Evolutionary conservation across 2,113 vertebrate species (phyloP).

Genomic region (Rhinolophus ferrumequinum): DNA sequence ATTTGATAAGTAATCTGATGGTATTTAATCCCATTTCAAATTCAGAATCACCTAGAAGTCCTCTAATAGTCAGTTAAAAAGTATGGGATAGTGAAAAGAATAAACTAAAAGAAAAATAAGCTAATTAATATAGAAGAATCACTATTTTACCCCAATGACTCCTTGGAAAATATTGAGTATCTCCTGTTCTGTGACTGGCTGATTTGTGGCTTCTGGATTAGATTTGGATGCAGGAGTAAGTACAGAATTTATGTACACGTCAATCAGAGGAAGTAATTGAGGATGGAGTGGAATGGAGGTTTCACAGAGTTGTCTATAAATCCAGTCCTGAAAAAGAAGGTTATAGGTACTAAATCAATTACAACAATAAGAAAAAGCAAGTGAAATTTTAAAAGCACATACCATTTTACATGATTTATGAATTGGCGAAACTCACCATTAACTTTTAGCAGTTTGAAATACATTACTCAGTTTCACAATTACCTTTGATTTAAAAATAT

Average conservation of each 20-base stretch:
- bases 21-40: conserved; percentile 50
- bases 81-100: not conserved
- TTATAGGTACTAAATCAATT: conserved; percentile 2
- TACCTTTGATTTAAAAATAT: conserved; percentile 50
- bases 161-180: conserved; percentile 95
- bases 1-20: conserved; percentile 20
- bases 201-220: conserved; percentile 98
- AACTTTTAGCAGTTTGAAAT: conserved; percentile 32
- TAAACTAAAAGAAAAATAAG: conserved; percentile 52
- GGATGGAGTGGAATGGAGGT: conserved; percentile 96
- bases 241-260: conserved; percentile 98
- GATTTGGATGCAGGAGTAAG: conserved; percentile 98
- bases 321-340: conserved; percentile 93
- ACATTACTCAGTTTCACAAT: not conserved
- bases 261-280: conserved; percentile 96
- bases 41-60: conserved; percentile 42
- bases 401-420: conserved; percentile 29
- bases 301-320: conserved; percentile 97
- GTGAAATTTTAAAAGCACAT: not conserved
- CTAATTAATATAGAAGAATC: conserved; percentile 5
- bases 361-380: conserved; percentile 31
- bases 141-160: conserved; percentile 87
- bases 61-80: not conserved
- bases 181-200: conserved; percentile 98
- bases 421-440: conserved; percentile 30